Base-by-base conservation (phyloP, 1,140 invertebrate species). In the Drepana arcuata region DNA sequence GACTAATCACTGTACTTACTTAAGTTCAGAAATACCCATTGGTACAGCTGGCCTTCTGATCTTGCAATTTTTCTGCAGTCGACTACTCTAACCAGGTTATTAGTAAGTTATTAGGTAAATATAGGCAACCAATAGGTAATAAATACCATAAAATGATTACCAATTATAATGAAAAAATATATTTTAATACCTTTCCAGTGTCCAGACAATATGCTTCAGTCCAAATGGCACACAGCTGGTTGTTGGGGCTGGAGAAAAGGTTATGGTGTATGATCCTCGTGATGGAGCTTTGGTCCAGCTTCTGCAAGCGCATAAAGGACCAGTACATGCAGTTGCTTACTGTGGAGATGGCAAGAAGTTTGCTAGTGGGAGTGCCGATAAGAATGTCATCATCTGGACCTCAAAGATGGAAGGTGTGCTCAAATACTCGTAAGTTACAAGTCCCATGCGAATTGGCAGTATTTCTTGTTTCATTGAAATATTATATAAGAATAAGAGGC, bases 311-410 rank as follows among this genome's bases (percentile, higher is more conserved):
- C 97, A 99, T 69, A 98, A 98, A 84, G 96, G 98, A 44, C 90
- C 89, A 27, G 96, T 99, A 0, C 95, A 98, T 77, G 93, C 94
- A 67, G 92, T 99, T 1, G 89, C 90, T 16, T 99, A 98, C 84
- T 91, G 96, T 1, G 91, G 86, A 56, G 97, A 99, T 89, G 97
- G 97, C 0, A 96, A 97, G 73, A 89, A 94, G 57, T 99, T 99
- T 89, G 97, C 98, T 1, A 98, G 96, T 33, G 98, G 98, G 9
- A 92, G 95, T 60, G 93, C 95, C 3, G 98, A 99, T 75, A 99
- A 98, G 86, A 93, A 92, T 83, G 97, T 99, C 26, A 99, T 99
- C 38, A 96, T 99, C 48, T 99, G 98, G 98, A 97, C 94, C 9
- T 92, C 91, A 21, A 97, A 98, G 84, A 86, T 99, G 45, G 97